These are phyloP conservation scores for Nycticorax nycticorax DNA, from an alignment of 2,113 vertebrate genomes.

Conservation along the genomic window DNA sequence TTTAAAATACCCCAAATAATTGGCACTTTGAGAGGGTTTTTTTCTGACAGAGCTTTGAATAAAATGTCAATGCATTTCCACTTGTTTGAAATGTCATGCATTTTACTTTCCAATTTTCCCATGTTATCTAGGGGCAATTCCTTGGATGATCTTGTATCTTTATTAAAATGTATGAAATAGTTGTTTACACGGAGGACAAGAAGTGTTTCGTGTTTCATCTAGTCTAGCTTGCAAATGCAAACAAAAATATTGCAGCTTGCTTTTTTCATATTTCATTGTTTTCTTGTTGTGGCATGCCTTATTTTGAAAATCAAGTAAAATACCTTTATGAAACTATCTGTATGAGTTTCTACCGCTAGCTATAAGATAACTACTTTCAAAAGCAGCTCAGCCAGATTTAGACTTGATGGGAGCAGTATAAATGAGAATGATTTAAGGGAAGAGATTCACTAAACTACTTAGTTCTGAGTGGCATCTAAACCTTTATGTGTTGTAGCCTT, in stretches of 20 bases:
- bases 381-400: not conserved
- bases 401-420: not conserved
- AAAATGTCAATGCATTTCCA: slow-evolving; percentile 25
- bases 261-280: not conserved
- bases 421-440: not conserved
- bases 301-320: not conserved
- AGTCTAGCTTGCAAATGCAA: not conserved
- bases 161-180: slow-evolving; percentile 16
- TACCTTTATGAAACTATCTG: not conserved
- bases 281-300: not conserved
- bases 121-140: not conserved
- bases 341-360: not conserved
- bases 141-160: not conserved
- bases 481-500: not conserved
- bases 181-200: not conserved
- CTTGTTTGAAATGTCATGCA: not conserved
- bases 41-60: not conserved
- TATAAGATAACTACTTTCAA: not conserved
- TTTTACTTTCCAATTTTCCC: slow-evolving; percentile 21
- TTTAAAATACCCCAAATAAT: not conserved
- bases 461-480: not conserved
- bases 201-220: not conserved
- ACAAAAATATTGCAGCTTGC: not conserved
- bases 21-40: not conserved
- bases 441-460: not conserved